These are phyloP conservation scores for Cyanoramphus novaezelandiae DNA, from an alignment of 2,113 vertebrate genomes.

Conservation along the genomic window DNA sequence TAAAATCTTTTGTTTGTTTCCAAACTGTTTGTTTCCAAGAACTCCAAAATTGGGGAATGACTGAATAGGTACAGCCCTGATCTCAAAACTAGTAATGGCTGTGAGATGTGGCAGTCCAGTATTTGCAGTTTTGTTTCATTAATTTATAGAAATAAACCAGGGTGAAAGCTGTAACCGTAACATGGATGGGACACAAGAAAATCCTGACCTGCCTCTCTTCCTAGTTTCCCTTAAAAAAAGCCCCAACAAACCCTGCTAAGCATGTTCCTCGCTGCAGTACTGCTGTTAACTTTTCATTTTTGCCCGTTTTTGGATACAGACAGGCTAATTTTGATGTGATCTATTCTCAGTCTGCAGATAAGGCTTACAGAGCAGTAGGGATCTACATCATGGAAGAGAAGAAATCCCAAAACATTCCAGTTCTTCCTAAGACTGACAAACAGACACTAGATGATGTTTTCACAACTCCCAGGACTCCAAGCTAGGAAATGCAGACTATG, in stretches of 20 bases:
- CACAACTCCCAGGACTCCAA: background rate
- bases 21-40: background rate
- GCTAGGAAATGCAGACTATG: background rate
- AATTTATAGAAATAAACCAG: background rate
- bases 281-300: background rate
- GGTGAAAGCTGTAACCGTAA: background rate
- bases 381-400: background rate
- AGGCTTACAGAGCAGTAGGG: background rate
- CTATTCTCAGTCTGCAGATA: background rate
- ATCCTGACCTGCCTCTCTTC: background rate
- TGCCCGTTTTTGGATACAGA: background rate
- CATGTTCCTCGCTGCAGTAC: rapidly evolving
- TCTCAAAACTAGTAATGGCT: background rate
- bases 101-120: background rate
- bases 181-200: background rate
- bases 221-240: background rate
- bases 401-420: background rate
- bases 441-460: background rate
- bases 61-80: background rate
- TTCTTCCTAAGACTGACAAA: background rate
- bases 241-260: background rate
- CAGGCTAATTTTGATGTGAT: background rate
- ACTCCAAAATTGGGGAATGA: background rate
- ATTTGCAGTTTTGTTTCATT: background rate
- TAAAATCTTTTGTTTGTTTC: background rate